Evolutionary conservation across 1,140 invertebrate species (phyloP), one percentile per base, ranked within the genome.

Genomic region (Galleria mellonella): DNA sequence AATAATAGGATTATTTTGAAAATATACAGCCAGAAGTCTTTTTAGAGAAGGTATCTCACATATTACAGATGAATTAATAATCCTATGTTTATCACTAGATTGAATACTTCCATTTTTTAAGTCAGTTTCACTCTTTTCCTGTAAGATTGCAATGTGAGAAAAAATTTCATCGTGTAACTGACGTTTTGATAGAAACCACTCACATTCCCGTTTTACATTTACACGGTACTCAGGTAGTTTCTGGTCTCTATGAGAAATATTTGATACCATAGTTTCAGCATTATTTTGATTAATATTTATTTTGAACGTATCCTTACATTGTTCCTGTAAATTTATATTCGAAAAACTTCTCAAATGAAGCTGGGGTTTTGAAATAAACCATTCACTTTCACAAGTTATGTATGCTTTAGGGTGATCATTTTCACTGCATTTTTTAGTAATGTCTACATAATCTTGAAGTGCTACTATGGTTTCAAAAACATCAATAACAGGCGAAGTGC

Each of bases 281-380:
- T 23, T 23, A 23, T 23, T 2, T 23, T 23, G 17, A 6, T 23
- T 23, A 23, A 23, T 23, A 6, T 23, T 23, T 23, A 23, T 23
- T 23, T 23, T 23, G 17, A 23, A 3, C 2, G 17, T 23, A 3
- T 23, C 2, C 17, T 3, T 3, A 23, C 17, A 23, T 6, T 23
- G 17, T 6, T 23, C 17, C 2, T 23, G 17, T 23, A 6, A 23
- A 23, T 23, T 23, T 23, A 2, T 23, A 23, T 23, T 23, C 17
- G 6, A 23, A 23, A 23, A 23, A 17, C 6, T 11, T 9, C 3
- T 11, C 30, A 35, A 9, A 10, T 32, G 27, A 23, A 56, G 37
- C 13, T 55, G 28, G 12, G 39, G 36, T 51, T 75, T 75, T 33
- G 68, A 61, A 13, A 52, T 23, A 32, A 31, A 54, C 66, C 66